These are phyloP conservation scores for Strigamia transsilvanica DNA, from an alignment of 2,888 invertebrate genomes.

Conservation along the genomic window DNA sequence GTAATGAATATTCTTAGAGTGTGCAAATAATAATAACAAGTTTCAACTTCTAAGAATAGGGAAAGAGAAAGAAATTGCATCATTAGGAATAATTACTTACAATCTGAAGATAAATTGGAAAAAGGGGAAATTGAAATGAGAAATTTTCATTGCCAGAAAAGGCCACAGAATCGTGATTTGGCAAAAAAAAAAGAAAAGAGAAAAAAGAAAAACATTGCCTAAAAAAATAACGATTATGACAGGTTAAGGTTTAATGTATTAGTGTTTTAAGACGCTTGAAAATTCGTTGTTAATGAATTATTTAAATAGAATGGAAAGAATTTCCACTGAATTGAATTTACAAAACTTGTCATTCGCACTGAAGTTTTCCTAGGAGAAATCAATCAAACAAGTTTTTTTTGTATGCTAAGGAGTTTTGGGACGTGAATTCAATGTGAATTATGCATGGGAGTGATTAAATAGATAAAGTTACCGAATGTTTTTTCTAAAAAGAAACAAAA, in stretches of 20 bases:
- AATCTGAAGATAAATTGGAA: slow-evolving; percentile 8
- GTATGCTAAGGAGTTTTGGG: too few relatives aligned
- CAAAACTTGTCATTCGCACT: background rate
- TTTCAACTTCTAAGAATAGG: background rate
- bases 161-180: background rate
- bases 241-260: background rate
- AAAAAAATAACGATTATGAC: background rate
- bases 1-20: background rate
- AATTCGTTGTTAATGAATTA: background rate
- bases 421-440: too few relatives aligned
- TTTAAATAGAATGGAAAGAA: background rate
- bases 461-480: too few relatives aligned
- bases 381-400: background rate
- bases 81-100: background rate
- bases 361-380: background rate
- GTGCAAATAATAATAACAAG: background rate
- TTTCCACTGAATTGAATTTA: background rate
- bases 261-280: background rate
- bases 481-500: background rate
- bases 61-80: background rate
- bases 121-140: background rate
- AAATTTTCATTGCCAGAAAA: background rate
- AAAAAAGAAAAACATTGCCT: background rate
- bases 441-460: too few relatives aligned
- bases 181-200: too few relatives aligned